Conservation (phyloP, 2,113 vertebrate genomes). For the Mirza zaza region DNA sequence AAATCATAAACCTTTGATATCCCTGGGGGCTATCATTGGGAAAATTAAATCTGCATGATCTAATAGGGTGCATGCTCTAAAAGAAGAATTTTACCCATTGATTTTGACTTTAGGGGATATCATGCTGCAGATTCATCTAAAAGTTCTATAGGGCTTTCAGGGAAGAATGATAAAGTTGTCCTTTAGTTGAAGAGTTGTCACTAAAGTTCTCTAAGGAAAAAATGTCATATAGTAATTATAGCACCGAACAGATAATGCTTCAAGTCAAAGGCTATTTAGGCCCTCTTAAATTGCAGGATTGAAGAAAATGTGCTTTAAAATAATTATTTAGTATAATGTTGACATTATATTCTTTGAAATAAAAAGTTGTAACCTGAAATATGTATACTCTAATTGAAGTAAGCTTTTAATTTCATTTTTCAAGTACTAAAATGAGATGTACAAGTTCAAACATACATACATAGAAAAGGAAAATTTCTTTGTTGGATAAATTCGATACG, state of each 20-base stretch:
- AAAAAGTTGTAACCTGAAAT: not conserved
- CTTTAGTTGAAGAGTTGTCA: not conserved
- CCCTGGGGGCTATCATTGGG: not conserved
- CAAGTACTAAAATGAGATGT: not conserved
- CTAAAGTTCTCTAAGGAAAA: not conserved
- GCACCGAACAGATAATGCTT: not conserved
- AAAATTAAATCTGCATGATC: conserved; percentile 69
- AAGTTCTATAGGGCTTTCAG: not conserved
- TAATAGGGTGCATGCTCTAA: conserved; percentile 62
- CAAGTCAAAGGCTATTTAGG: not conserved
- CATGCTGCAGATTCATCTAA: not conserved
- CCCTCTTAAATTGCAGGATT: not conserved
- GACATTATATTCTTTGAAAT: not conserved
- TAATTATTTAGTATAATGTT: not conserved
- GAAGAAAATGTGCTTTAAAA: conserved; percentile 23
- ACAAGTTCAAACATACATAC: not conserved
- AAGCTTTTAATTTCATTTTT: conserved; percentile 17
- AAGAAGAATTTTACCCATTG: not conserved
- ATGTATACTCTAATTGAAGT: not conserved
- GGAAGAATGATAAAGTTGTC: not conserved
- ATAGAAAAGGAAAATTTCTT: not conserved
- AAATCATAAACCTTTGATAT: not conserved
- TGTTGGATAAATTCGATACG: not conserved
- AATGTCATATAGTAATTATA: not conserved
- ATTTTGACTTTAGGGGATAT: not conserved